Base-by-base conservation (phyloP, 2,888 invertebrate genomes). In the Perithous albicinctus region DNA sequence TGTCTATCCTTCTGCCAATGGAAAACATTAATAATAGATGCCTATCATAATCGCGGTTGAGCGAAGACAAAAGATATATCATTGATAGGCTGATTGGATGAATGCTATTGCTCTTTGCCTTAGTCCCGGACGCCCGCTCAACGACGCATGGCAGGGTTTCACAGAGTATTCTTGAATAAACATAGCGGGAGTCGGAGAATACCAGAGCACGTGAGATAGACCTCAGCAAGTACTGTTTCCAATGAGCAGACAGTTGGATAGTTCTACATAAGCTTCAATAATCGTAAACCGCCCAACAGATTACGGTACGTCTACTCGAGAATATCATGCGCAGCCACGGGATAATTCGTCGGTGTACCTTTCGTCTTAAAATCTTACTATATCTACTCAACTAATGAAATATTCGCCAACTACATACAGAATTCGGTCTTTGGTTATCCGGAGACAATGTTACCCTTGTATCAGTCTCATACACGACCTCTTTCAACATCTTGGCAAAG, bases 261-360 rank as follows among this genome's bases (percentile, higher is more conserved):
- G 80, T 78, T 82, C 54, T 66, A 41, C 61, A n/a, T n/a, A 72
- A 83, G 76, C 80, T 73, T 74, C 74, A 79, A 86, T 85, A 85
- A 86, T 83, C 84, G 80, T 80, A 75, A 78, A 51, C 72, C 72
- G 63, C 43, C 51, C 76, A 72, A 64, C 67, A 74, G 75, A 81
- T 85, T 83, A 72, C 41, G 35, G 54, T 59, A 51, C 43, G 61
- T 80, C 77, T 61, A 74, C 80, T 46, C 56, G 46, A 72, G 70
- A 80, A 77, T 80, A 82, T 80, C 75, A 64, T 73, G 81, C 32
- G 18, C 35, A 41, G n/a, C 46, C 64, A 18, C 46, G 32, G 38
- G 29, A 72, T 43, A 54, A 80, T 63, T 66, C 54, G 23, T n/a
- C 61, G 32, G 54, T 67, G n/a, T 63, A 29, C 29, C 5, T 48